phyloP scores from a whole-genome alignment of 2,113 vertebrate species.

The Egretta garzetta region DNA sequence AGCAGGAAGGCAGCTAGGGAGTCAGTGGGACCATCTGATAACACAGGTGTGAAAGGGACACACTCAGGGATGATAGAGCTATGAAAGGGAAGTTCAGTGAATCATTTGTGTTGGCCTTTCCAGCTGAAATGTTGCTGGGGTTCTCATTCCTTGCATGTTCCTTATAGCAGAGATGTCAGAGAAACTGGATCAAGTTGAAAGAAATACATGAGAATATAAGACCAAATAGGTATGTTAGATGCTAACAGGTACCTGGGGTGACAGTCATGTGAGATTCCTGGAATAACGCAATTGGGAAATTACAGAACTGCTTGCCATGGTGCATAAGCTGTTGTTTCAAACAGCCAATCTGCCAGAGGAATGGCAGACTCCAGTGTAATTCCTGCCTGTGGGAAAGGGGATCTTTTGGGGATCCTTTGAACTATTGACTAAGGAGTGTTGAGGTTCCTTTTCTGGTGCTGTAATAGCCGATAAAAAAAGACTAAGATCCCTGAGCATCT shows the following conservation, averaged over 20 bases:
- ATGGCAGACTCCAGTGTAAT: neutral
- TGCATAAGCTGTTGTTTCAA: rapidly evolving
- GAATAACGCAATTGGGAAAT: neutral
- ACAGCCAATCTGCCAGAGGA: neutral
- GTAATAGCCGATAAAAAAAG: neutral
- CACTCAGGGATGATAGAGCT: rapidly evolving
- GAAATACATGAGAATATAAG: neutral
- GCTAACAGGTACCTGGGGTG: neutral
- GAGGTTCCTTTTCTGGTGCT: neutral
- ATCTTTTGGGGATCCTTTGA: neutral
- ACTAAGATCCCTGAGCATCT: neutral
- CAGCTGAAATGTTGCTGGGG: neutral
- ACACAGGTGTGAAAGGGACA: neutral
- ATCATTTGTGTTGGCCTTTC: neutral
- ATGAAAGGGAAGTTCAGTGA: neutral
- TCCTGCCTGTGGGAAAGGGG: neutral
- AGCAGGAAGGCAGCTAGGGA: neutral
- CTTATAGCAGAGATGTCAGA: neutral
- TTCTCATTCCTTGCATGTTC: neutral
- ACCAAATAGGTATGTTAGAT: neutral
- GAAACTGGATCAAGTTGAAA: neutral
- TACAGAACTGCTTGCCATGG: neutral
- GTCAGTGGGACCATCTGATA: neutral
- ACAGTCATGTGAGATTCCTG: neutral
- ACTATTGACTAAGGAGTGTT: neutral